Evolutionary conservation across 2,113 vertebrate genomes (phyloP).

Genomic region (Chelonoidis abingdonii): DNA sequence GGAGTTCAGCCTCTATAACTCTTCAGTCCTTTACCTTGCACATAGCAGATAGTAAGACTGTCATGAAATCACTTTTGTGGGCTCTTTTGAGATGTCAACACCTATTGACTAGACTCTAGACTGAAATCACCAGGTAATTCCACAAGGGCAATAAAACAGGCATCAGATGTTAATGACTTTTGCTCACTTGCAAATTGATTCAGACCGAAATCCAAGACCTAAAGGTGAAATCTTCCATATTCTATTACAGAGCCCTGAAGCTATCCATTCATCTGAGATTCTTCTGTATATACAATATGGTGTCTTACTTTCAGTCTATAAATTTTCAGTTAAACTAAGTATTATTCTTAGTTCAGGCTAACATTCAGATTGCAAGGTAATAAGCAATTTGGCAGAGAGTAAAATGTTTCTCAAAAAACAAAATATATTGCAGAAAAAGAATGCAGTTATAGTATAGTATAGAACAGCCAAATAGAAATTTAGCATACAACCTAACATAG

Average conservation of each 20-base stretch:
- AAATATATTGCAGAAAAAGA: neutral
- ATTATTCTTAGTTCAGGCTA: neutral
- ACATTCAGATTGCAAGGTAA: neutral
- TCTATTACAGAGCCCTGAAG: rapidly evolving
- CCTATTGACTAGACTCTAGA: neutral
- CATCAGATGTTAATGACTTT: neutral
- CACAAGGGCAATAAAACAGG: neutral
- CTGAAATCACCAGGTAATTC: neutral
- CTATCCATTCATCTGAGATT: neutral
- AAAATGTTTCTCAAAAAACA: slow-evolving; percentile 26
- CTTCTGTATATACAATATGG: neutral
- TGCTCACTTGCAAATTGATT: neutral
- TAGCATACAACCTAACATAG: neutral
- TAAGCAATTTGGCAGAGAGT: slow-evolving; percentile 9
- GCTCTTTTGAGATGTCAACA: neutral
- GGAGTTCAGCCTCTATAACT: neutral
- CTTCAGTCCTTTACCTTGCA: neutral
- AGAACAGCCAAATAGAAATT: neutral
- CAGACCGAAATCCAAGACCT: neutral
- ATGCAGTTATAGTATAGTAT: neutral
- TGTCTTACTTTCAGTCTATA: neutral
- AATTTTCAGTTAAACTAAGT: neutral
- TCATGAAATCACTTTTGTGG: neutral
- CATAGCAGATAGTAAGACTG: neutral
- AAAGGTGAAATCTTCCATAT: rapidly evolving